phyloP scores from a whole-genome alignment of 2,113 vertebrate genomes.

The Talpa occidentalis region DNA sequence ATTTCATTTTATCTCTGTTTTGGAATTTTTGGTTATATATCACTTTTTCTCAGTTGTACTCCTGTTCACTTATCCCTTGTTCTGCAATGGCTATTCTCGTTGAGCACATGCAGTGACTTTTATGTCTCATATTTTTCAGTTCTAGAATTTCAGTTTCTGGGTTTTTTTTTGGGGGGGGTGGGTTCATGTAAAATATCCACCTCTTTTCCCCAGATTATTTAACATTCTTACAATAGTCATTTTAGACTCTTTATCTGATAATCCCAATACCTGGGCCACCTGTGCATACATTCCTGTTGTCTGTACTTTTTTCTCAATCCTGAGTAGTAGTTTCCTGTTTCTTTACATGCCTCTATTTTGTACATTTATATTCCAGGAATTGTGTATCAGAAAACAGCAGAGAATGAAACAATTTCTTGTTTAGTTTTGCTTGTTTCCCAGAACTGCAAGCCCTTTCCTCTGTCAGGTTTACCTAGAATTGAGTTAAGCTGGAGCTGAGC shows the following conservation, averaged over 20 bases:
- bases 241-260: neutral
- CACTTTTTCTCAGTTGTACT: neutral
- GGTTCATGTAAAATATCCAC: neutral
- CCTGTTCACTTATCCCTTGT: neutral
- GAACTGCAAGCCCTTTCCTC: neutral
- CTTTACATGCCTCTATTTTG: neutral
- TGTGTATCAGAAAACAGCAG: neutral
- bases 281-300: neutral
- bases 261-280: neutral
- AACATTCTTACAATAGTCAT: neutral
- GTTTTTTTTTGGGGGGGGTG: fast-evolving
- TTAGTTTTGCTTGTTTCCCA: neutral
- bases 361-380: neutral
- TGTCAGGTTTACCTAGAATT: neutral
- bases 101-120: neutral
- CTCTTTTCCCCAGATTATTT: slow-evolving; percentile 2
- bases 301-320: neutral
- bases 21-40: neutral
- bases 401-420: neutral
- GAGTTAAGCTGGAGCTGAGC: neutral
- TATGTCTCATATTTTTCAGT: neutral
- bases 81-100: neutral
- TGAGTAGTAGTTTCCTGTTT: neutral
- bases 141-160: neutral
- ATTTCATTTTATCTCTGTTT: neutral